Evolutionary conservation across 30 jellyfish, hydroid and myxozoan genomes (phyloP).

Genomic region (Hydra vulgaris): DNA sequence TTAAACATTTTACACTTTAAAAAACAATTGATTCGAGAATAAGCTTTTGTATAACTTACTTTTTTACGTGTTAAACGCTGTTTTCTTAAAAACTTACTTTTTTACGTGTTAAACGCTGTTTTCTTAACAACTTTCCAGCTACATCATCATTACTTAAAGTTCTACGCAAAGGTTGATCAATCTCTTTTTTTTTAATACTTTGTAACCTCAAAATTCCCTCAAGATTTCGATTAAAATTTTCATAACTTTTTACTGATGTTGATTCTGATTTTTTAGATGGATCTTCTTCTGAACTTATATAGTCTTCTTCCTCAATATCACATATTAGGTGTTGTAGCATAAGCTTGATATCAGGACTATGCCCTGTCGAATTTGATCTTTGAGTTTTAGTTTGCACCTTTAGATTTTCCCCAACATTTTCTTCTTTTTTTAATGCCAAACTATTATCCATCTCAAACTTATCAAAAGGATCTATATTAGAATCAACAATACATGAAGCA

Average conservation of each 20-base stretch:
- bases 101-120: conserved; percentile 18
- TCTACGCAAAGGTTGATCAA: conserved; percentile 8
- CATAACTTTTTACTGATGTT: background rate
- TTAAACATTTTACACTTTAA: no score
- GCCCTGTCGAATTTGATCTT: conserved; percentile 21
- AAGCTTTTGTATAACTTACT: no score
- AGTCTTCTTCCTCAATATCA: conserved; percentile 29
- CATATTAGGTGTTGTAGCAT: conserved; percentile 23
- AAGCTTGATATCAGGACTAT: conserved; percentile 18
- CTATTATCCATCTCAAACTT: background rate
- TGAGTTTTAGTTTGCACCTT: background rate
- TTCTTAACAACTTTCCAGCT: conserved; percentile 12
- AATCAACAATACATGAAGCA: background rate
- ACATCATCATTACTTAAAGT: conserved; percentile 21
- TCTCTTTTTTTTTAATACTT: background rate
- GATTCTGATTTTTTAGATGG: background rate
- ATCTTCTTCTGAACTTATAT: background rate
- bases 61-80: no score
- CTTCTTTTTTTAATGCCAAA: background rate
- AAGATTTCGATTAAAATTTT: conserved; percentile 16
- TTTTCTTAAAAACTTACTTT: background rate
- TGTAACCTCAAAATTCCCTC: conserved; percentile 9
- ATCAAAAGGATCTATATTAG: background rate
- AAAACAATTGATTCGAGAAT: no score
- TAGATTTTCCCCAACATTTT: background rate